Conservation (phyloP, 2,888 invertebrate species). For the Drosophila ustulata region DNA sequence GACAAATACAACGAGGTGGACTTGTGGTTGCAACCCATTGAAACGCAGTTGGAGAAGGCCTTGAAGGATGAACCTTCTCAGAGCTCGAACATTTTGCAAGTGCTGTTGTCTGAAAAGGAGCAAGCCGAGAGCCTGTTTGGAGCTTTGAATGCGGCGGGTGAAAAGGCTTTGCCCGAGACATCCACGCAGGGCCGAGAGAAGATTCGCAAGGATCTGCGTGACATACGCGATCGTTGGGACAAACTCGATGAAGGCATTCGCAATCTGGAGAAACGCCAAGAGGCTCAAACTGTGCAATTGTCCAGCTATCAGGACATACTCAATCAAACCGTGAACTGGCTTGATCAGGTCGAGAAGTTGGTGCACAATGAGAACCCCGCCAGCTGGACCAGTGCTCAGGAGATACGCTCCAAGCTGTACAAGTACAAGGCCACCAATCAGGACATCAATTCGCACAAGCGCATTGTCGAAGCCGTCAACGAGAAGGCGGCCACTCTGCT, state of each 20-base stretch:
- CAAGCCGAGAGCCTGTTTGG: conserved; percentile 93
- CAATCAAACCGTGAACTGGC: conserved; percentile 93
- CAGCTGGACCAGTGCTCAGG: conserved; percentile 92
- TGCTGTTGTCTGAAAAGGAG: conserved; percentile 92
- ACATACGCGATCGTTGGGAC: conserved; percentile 94
- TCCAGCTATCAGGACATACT: conserved; percentile 94
- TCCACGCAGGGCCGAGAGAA: conserved; percentile 95
- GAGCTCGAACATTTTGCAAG: conserved; percentile 89
- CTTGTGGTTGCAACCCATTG: conserved; percentile 91
- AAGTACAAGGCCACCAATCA: conserved; percentile 95
- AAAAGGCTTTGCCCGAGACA: conserved; percentile 96
- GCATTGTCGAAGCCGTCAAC: conserved; percentile 94
- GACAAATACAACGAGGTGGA: conserved; percentile 91
- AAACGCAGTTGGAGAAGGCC: conserved; percentile 88
- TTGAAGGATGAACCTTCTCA: conserved; percentile 89
- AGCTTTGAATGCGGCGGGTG: conserved; percentile 91
- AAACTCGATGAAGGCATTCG: conserved; percentile 92
- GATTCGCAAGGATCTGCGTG: conserved; percentile 93
- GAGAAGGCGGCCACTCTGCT: conserved; percentile 93
- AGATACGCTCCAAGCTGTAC: conserved; percentile 92
- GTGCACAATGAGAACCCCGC: conserved; percentile 90
- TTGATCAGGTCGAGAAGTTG: conserved; percentile 93
- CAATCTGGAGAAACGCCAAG: conserved; percentile 93
- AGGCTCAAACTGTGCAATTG: conserved; percentile 93
- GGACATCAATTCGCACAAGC: conserved; percentile 95